These are phyloP conservation scores for Stomatorhinus walkeri DNA, from an alignment of 2,797 vertebrate genomes.

Conservation along the genomic window DNA sequence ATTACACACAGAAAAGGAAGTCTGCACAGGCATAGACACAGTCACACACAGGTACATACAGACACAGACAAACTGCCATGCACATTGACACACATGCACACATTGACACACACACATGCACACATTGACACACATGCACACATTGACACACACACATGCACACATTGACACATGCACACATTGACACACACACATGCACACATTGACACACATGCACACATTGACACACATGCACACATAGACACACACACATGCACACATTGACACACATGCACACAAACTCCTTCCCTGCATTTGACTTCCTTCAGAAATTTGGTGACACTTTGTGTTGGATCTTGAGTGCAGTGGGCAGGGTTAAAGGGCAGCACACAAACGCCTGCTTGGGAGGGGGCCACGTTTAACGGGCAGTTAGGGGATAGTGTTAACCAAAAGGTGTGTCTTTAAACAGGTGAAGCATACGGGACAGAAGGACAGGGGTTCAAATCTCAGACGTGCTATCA, in stretches of 20 bases:
- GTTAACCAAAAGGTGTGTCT: neutral
- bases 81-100: neutral
- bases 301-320: slow-evolving; percentile 54
- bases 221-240: neutral
- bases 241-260: neutral
- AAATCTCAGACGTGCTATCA: neutral
- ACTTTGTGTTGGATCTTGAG: slow-evolving; percentile 32
- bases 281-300: slow-evolving; percentile 42
- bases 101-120: neutral
- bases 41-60: neutral
- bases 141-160: neutral
- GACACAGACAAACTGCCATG: neutral
- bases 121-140: neutral
- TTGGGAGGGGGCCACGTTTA: neutral
- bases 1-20: neutral
- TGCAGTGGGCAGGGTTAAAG: slow-evolving; percentile 15
- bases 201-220: neutral
- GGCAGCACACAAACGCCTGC: slow-evolving; percentile 26
- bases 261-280: neutral
- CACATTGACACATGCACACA: neutral
- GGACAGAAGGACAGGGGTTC: neutral
- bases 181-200: neutral
- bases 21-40: neutral
- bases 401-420: neutral
- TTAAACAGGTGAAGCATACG: neutral